Conservation (phyloP, 1,140 invertebrate genomes). For the Drosophila pandora region DNA sequence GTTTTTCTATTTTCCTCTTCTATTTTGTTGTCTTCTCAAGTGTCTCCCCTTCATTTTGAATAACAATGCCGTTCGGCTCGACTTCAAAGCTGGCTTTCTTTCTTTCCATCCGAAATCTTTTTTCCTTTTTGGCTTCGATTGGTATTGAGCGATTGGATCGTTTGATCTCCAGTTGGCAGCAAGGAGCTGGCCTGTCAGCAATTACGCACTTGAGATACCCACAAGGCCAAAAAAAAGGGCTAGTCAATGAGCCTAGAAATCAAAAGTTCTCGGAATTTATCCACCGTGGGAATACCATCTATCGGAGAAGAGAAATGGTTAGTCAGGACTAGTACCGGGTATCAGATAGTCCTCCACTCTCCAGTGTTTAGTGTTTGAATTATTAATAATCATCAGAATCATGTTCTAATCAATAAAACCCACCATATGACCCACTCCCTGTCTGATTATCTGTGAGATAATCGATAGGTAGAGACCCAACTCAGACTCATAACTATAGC, state of each 20-base stretch:
- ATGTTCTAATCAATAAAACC: conserved; percentile 54
- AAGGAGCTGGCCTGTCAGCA: conserved; percentile 70
- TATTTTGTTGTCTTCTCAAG: conserved; percentile 48
- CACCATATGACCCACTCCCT: conserved; percentile 15
- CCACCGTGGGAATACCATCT: conserved; percentile 39
- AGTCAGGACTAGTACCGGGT: neutral
- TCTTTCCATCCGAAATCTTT: conserved; percentile 44
- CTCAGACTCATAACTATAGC: conserved; percentile 51
- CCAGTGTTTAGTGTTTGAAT: neutral
- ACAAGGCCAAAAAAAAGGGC: neutral
- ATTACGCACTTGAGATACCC: conserved; percentile 65
- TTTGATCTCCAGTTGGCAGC: conserved; percentile 39
- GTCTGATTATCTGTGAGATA: conserved; percentile 48
- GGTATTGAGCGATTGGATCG: conserved; percentile 62
- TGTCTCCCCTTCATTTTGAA: conserved; percentile 66
- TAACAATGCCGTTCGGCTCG: conserved; percentile 71
- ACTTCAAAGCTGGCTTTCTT: conserved; percentile 67
- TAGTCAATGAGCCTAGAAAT: conserved; percentile 54
- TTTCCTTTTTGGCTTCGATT: conserved; percentile 38
- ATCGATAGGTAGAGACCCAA: conserved; percentile 31
- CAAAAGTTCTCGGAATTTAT: conserved; percentile 69
- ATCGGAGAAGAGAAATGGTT: neutral
- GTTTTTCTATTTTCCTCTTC: conserved; percentile 47
- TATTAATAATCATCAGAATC: conserved; percentile 6
- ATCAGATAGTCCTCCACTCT: neutral